phyloP scores from a whole-genome alignment of 2,113 vertebrate genomes.

The Toxostoma redivivum region DNA sequence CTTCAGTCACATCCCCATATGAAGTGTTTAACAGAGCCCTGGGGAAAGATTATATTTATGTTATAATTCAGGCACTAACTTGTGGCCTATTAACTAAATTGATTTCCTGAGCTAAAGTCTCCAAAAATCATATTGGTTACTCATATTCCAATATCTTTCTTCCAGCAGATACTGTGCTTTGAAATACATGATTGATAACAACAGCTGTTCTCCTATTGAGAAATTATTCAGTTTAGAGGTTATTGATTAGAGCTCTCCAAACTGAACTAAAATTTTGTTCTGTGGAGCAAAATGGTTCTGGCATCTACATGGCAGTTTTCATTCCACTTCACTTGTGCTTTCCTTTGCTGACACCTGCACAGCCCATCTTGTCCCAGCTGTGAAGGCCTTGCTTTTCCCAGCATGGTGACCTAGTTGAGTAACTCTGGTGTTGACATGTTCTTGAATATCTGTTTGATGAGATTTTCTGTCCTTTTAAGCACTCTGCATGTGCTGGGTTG shows the following conservation, averaged over 20 bases:
- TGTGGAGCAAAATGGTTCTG: background rate
- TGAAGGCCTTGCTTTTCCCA: background rate
- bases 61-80: background rate
- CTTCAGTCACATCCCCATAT: background rate
- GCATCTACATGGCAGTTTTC: background rate
- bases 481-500: background rate
- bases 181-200: background rate
- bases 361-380: background rate
- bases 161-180: background rate
- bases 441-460: background rate
- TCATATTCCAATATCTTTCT: background rate
- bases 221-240: background rate
- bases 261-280: background rate
- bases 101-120: background rate
- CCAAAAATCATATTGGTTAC: background rate
- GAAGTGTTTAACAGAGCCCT: background rate
- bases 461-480: background rate
- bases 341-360: background rate
- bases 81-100: background rate
- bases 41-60: background rate
- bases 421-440: background rate
- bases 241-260: background rate
- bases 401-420: accelerated
- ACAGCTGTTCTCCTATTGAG: background rate
- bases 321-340: background rate